Percentiles rank a stretch among this genome's conserved stretches.
Evolutionary conservation across 2,888 invertebrate genomes (phyloP).

Genomic region (Cataglyphis albicans): DNA sequence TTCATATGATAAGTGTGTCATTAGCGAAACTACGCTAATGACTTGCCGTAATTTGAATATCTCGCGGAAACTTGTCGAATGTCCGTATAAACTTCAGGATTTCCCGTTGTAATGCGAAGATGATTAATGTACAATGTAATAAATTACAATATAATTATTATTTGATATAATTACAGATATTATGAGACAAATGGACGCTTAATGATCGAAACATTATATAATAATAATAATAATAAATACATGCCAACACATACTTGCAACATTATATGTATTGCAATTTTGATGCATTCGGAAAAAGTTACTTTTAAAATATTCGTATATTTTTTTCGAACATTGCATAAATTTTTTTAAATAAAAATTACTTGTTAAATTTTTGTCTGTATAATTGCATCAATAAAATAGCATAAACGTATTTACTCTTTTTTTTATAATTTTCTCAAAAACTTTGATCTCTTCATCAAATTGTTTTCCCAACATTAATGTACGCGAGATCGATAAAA

Average conservation of each 20-base stretch:
- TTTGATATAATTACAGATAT: not conserved
- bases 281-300: not conserved
- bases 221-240: not conserved
- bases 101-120: constrained; percentile 38
- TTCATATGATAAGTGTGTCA: constrained; percentile 71
- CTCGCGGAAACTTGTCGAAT: constrained; percentile 55
- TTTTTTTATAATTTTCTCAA: not conserved
- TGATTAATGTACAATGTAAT: constrained; percentile 44
- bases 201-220: not conserved
- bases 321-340: not conserved
- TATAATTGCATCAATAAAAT: not conserved
- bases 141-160: constrained; percentile 2
- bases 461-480: not conserved
- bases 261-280: not conserved
- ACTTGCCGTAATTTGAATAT: constrained; percentile 47
- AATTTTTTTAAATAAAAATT: not conserved
- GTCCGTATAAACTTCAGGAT: constrained; percentile 48
- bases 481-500: not conserved
- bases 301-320: not conserved
- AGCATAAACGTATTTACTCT: not conserved
- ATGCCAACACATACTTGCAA: not conserved
- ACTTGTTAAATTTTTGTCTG: not conserved
- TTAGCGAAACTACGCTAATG: constrained; percentile 64
- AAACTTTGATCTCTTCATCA: not conserved
- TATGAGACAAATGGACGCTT: not conserved